A percentile compares a stretch with the other conserved stretches of the same genome.
These are phyloP conservation scores for Dromaius novaehollandiae DNA, from an alignment of 2,113 vertebrate species.

Conservation along the genomic window DNA sequence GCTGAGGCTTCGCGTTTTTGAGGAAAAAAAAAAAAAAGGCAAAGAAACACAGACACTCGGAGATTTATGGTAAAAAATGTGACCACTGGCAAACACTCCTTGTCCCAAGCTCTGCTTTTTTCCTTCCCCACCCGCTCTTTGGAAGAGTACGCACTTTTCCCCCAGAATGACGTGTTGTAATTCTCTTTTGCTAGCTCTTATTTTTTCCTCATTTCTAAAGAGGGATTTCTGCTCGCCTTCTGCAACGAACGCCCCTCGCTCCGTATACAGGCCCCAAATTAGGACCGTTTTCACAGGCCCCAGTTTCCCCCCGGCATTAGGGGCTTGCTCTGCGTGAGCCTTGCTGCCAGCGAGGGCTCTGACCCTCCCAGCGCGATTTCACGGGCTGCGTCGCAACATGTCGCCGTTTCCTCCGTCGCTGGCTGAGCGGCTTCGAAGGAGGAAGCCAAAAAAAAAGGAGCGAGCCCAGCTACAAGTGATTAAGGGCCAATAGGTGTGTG, in stretches of 20 bases:
- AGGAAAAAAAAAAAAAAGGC: too few relatives aligned
- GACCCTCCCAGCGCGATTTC: not conserved
- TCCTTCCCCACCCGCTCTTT: rapidly evolving
- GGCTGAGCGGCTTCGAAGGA: too few relatives aligned
- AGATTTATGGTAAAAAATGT: not conserved
- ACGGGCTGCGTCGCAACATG: rapidly evolving
- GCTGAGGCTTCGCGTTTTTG: not conserved
- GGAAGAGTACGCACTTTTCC: rapidly evolving
- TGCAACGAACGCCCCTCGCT: not conserved
- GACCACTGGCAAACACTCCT: not conserved
- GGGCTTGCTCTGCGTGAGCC: not conserved
- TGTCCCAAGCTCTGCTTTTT: not conserved
- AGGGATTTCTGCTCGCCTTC: not conserved
- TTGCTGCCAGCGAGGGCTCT: not conserved
- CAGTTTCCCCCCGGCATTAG: not conserved
- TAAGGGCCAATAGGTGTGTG: not conserved
- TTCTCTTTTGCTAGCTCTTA: not conserved
- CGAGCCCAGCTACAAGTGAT: not conserved
- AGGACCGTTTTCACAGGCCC: not conserved
- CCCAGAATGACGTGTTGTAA: not conserved
- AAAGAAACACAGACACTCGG: not conserved
- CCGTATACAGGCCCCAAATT: not conserved
- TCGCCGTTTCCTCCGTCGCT: rapidly evolving
- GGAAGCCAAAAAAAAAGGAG: not conserved
- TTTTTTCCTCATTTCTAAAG: not conserved